Evolutionary conservation across 92 coral and sea anemone genomes (phyloP).

Genomic region (Porites lobata): DNA sequence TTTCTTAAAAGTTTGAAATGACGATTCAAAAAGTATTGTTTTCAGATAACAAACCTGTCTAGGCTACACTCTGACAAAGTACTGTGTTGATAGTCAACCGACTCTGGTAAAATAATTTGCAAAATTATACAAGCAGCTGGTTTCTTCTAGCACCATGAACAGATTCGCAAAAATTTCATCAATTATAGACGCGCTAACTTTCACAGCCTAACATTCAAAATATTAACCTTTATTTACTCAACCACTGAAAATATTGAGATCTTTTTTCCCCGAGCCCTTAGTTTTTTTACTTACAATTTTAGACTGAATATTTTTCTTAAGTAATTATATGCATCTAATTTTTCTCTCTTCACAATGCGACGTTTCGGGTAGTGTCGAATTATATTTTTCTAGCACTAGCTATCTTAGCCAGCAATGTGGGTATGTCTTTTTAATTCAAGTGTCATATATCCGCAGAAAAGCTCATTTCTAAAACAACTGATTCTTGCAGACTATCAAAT

Average conservation of each 20-base stretch:
- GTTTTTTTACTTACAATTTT: neutral
- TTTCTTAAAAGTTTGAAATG: conserved; percentile 47
- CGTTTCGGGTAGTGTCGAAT: conserved; percentile 16
- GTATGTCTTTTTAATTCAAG: neutral
- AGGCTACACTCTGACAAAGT: conserved; percentile 32
- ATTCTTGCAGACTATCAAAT: neutral
- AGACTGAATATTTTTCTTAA: neutral
- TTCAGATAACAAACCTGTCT: conserved; percentile 50
- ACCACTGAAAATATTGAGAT: neutral
- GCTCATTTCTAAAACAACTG: conserved; percentile 12
- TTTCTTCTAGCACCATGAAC: conserved; percentile 48
- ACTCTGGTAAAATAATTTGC: conserved; percentile 65
- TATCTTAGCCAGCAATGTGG: conserved; percentile 13
- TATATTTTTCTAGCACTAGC: neutral
- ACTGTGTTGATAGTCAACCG: conserved; percentile 53
- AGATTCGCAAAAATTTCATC: conserved; percentile 24
- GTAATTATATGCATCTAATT: neutral
- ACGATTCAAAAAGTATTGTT: conserved; percentile 43
- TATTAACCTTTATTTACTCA: neutral
- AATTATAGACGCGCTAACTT: neutral
- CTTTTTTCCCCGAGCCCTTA: no score
- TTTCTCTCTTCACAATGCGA: conserved; percentile 4
- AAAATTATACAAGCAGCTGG: conserved; percentile 69
- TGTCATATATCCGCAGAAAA: conserved; percentile 17
- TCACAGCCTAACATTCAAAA: neutral